Evolutionary conservation across 2,888 invertebrate species (phyloP).

Genomic region (Aspidiotus rigidus): DNA sequence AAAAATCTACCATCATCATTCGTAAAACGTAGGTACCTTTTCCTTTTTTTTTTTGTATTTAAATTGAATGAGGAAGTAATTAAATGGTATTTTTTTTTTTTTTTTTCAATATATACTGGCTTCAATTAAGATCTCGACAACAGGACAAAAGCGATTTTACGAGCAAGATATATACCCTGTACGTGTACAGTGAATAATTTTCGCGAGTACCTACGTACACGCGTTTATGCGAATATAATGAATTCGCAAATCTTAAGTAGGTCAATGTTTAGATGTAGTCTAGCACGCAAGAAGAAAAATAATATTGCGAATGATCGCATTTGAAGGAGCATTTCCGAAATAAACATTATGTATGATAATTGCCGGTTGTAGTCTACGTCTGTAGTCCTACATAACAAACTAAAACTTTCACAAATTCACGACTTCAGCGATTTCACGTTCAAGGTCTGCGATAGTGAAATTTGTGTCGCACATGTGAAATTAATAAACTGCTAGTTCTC

Average conservation of each 20-base stretch:
- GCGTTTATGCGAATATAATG: not conserved
- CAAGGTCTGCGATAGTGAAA: conserved; percentile 34
- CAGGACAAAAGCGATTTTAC: no score
- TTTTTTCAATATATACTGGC: no score
- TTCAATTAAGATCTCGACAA: no score
- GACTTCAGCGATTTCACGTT: conserved; percentile 31
- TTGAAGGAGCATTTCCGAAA: not conserved
- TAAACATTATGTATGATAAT: conserved; percentile 13
- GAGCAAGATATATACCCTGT: no score
- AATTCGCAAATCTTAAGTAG: conserved; percentile 5
- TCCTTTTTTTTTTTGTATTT: no score
- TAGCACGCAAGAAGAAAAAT: not conserved
- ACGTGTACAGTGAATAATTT: no score
- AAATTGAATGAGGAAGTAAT: no score
- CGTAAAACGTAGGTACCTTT: no score
- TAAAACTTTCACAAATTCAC: conserved; percentile 30
- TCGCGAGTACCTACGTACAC: not conserved
- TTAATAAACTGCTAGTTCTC: conserved; percentile 26
- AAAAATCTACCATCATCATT: no score
- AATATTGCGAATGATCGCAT: not conserved
- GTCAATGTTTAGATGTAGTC: not conserved
- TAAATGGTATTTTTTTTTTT: no score
- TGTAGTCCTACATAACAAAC: conserved; percentile 27
- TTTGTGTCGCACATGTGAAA: conserved; percentile 33
- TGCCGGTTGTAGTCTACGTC: not conserved